Conservation (phyloP, 2,113 vertebrate genomes). For the Ochotona curzoniae region DNA sequence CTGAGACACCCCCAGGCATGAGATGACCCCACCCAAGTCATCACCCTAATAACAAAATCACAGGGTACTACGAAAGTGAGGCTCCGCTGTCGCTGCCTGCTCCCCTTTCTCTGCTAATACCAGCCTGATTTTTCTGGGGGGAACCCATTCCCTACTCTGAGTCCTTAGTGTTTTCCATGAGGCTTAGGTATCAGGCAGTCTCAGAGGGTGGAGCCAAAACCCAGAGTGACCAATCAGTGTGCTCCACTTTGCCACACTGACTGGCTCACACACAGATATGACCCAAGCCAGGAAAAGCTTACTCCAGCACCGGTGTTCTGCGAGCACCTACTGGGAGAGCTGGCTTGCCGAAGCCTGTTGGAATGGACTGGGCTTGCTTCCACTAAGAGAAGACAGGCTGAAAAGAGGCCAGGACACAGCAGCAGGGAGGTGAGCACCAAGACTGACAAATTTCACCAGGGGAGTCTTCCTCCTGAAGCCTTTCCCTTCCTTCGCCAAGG, state of each 20-base stretch:
- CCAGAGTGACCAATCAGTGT: not conserved
- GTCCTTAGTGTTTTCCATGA: not conserved
- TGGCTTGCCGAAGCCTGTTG: not conserved
- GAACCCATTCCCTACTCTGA: not conserved
- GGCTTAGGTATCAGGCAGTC: not conserved
- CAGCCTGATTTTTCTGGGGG: not conserved
- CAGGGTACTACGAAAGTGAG: not conserved
- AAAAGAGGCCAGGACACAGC: not conserved
- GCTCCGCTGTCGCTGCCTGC: not conserved
- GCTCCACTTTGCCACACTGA: not conserved
- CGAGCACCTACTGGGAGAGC: not conserved
- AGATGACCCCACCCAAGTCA: not conserved
- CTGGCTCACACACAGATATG: not conserved
- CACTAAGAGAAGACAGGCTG: not conserved
- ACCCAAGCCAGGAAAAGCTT: not conserved
- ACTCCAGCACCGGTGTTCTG: not conserved
- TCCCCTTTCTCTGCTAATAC: not conserved
- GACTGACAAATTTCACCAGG: no score
- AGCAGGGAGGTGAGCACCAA: not conserved
- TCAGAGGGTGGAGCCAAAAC: not conserved
- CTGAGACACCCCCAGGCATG: not conserved
- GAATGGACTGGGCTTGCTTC: not conserved
- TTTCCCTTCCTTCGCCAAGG: not conserved
- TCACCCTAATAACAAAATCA: not conserved
- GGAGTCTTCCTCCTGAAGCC: no score